phyloP scores from a whole-genome alignment of 2,888 invertebrate species.

The Sminthurides aquaticus region DNA sequence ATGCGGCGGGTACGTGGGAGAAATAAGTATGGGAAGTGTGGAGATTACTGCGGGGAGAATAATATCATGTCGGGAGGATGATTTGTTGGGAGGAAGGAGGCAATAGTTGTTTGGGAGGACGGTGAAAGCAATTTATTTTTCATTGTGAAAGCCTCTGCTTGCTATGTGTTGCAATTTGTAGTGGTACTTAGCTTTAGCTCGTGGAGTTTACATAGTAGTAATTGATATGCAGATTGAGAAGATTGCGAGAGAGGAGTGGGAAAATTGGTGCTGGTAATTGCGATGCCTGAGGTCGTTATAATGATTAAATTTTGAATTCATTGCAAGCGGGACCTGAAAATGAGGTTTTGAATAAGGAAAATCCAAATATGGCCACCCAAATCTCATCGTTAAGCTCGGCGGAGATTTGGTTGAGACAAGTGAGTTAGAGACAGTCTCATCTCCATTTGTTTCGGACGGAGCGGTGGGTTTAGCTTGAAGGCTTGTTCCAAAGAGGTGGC shows the following conservation, averaged over 20 bases:
- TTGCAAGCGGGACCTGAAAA: neutral
- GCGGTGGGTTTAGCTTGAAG: no score
- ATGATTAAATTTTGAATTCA: neutral
- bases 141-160: neutral
- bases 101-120: no score
- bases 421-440: no score
- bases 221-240: conserved; percentile 6
- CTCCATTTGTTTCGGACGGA: no score
- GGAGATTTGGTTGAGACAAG: no score
- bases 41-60: no score
- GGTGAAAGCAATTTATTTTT: conserved; percentile 8
- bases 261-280: neutral
- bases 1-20: no score
- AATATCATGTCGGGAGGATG: no score
- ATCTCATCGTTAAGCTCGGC: neutral
- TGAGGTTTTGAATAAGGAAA: neutral
- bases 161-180: neutral
- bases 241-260: no score
- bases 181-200: neutral
- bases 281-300: neutral
- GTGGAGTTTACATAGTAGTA: conserved; percentile 1
- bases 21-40: no score
- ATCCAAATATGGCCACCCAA: neutral
- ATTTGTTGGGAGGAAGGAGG: no score
- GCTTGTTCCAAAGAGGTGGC: no score